Conservation (phyloP, 2,797 vertebrate genomes). For the Phoebastria nigripes region DNA sequence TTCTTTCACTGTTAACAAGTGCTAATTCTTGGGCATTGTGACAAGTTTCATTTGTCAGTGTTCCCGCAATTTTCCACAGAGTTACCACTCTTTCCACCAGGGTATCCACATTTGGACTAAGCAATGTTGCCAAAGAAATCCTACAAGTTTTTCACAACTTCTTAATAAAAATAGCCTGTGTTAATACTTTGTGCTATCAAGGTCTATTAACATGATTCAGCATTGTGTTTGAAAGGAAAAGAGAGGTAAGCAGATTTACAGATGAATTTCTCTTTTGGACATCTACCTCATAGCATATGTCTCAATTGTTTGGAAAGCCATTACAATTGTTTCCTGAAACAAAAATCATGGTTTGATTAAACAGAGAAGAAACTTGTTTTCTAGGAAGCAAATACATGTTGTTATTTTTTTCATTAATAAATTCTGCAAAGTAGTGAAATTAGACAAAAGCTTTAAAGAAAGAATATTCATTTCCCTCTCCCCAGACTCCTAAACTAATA, state of each 20-base stretch:
- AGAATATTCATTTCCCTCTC: background rate
- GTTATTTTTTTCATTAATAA: background rate
- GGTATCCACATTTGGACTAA: background rate
- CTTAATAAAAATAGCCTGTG: background rate
- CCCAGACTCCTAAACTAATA: background rate
- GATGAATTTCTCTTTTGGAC: background rate
- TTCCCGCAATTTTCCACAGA: conserved; percentile 45
- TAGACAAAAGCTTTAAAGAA: background rate
- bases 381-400: background rate
- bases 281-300: background rate
- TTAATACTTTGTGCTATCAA: conserved; percentile 13
- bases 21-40: conserved; percentile 38
- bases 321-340: conserved; percentile 33
- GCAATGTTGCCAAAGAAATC: conserved; percentile 22
- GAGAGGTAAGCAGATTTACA: background rate
- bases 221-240: conserved; percentile 9
- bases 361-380: background rate
- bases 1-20: conserved; percentile 23
- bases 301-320: conserved; percentile 6
- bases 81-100: background rate
- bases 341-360: background rate
- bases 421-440: background rate
- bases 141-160: conserved; percentile 2
- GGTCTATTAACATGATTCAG: background rate
- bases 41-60: conserved; percentile 53